Evolutionary conservation across 2,888 invertebrate species (phyloP).

Genomic region (Hirtodrosophila trivittata): DNA sequence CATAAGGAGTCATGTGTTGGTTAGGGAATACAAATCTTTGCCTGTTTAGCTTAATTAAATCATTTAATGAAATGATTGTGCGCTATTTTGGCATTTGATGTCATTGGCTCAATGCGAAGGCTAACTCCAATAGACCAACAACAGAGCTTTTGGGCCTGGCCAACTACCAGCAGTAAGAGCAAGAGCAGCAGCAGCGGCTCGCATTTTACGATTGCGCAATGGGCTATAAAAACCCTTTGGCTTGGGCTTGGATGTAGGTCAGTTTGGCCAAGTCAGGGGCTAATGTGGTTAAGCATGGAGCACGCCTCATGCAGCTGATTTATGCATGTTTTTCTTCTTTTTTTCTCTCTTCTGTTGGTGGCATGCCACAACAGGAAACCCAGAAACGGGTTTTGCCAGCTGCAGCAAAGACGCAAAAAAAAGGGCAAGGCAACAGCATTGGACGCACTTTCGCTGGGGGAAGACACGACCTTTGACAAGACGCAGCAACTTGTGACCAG

Average conservation of each 20-base stretch:
- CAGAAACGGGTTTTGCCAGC: slow-evolving; percentile 64
- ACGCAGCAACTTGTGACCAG: slow-evolving; percentile 47
- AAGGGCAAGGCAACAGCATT: slow-evolving; percentile 30
- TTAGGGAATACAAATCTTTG: slow-evolving; percentile 43
- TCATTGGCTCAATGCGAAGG: slow-evolving; percentile 76
- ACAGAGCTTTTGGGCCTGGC: slow-evolving; percentile 16
- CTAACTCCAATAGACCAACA: slow-evolving; percentile 34
- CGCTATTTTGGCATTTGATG: slow-evolving; percentile 72
- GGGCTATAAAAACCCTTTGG: slow-evolving; percentile 33
- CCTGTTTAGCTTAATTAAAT: slow-evolving; percentile 78
- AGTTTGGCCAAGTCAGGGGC: slow-evolving; percentile 37
- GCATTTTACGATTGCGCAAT: slow-evolving; percentile 47
- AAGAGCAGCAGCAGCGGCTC: slow-evolving; percentile 5
- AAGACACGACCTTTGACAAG: slow-evolving; percentile 72
- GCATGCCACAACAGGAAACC: slow-evolving; percentile 69
- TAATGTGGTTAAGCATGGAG: slow-evolving; percentile 53
- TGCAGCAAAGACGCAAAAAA: slow-evolving; percentile 32
- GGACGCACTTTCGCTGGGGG: slow-evolving; percentile 66
- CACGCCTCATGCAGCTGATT: slow-evolving; percentile 51
- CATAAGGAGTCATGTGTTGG: slow-evolving; percentile 3
- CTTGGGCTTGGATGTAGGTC: slow-evolving; percentile 59
- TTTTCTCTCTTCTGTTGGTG: slow-evolving; percentile 8
- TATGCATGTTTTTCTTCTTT: slow-evolving; percentile 37
- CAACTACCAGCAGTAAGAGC: slow-evolving; percentile 7
- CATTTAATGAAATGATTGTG: slow-evolving; percentile 78